These are phyloP conservation scores for Minunthozetes semirufus DNA, from an alignment of 2,888 invertebrate genomes.

Conservation along the genomic window DNA sequence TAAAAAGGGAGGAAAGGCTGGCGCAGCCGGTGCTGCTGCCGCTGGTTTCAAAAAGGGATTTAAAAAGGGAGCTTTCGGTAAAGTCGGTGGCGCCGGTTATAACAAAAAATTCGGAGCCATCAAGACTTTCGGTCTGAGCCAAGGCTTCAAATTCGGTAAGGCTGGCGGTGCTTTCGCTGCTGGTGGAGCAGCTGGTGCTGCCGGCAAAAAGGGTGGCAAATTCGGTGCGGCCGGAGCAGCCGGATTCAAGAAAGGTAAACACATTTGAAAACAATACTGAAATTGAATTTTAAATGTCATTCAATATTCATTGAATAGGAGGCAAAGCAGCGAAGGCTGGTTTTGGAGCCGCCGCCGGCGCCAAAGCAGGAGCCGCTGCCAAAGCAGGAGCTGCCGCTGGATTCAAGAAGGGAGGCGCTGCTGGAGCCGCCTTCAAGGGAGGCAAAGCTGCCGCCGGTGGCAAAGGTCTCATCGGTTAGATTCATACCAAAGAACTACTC, in stretches of 20 bases:
- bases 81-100: slow-evolving; percentile 33
- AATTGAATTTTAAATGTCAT: neutral
- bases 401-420: slow-evolving; percentile 33
- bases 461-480: slow-evolving; percentile 28
- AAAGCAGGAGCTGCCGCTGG: slow-evolving; percentile 29
- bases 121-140: slow-evolving; percentile 35
- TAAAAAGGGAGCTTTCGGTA: slow-evolving; percentile 33
- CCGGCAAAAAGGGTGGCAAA: slow-evolving; percentile 31
- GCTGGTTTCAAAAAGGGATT: slow-evolving; percentile 30
- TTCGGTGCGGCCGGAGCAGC: slow-evolving; percentile 30
- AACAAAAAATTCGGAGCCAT: slow-evolving; percentile 35
- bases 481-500: neutral
- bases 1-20: slow-evolving; percentile 31
- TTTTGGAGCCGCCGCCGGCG: slow-evolving; percentile 31
- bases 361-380: slow-evolving; percentile 28
- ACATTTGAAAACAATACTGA: neutral
- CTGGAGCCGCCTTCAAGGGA: slow-evolving; percentile 31
- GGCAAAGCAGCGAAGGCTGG: slow-evolving; percentile 34
- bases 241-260: slow-evolving; percentile 30
- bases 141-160: slow-evolving; percentile 38
- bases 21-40: slow-evolving; percentile 32
- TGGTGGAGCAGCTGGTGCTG: slow-evolving; percentile 33
- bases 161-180: slow-evolving; percentile 37
- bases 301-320: neutral
- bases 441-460: slow-evolving; percentile 27